Conservation (phyloP, 53 echinoderm and acorn worm genomes). For the Temnopleurus reevesii region DNA sequence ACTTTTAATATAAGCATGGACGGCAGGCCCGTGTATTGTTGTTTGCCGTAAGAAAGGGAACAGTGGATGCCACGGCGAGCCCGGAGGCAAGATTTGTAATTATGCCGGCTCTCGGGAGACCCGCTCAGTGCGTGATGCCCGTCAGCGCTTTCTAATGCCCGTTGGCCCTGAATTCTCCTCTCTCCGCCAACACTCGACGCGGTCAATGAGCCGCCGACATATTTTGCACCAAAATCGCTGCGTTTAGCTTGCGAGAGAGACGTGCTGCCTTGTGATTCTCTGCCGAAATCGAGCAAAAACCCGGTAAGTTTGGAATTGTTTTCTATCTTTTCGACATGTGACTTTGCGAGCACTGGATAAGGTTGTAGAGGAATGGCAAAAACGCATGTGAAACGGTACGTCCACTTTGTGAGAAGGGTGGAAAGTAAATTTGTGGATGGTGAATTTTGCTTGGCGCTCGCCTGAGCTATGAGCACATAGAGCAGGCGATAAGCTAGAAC, state of each 20-base stretch:
- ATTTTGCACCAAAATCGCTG: constrained; percentile 77
- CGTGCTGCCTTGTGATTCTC: constrained; percentile 26
- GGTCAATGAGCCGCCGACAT: constrained; percentile 65
- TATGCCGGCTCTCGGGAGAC: constrained; percentile 96
- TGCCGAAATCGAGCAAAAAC: constrained; percentile 17
- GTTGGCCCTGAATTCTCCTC: constrained; percentile 76
- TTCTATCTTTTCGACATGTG: constrained; percentile 17
- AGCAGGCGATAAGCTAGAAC: constrained; percentile 18
- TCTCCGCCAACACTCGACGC: constrained; percentile 72
- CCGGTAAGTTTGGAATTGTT: constrained; percentile 41
- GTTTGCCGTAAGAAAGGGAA: constrained; percentile 95
- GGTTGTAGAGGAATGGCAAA: not conserved
- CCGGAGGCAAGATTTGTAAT: constrained; percentile 87
- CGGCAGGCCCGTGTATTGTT: constrained; percentile 89
- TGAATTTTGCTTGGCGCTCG: constrained; percentile 8
- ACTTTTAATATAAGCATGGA: constrained; percentile 92
- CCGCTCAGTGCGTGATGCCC: constrained; percentile 93
- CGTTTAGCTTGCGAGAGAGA: constrained; percentile 66
- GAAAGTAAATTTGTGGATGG: constrained; percentile 7
- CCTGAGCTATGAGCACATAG: not conserved
- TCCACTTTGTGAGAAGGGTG: constrained; percentile 43
- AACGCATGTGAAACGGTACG: constrained; percentile 21
- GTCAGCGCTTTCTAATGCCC: constrained; percentile 80
- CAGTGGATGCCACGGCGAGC: constrained; percentile 67
- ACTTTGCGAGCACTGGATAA: constrained; percentile 21